Evolutionary conservation across 2,113 vertebrate species (phyloP), one percentile per base, ranked within the genome.

Genomic region (Heliornis fulica): DNA sequence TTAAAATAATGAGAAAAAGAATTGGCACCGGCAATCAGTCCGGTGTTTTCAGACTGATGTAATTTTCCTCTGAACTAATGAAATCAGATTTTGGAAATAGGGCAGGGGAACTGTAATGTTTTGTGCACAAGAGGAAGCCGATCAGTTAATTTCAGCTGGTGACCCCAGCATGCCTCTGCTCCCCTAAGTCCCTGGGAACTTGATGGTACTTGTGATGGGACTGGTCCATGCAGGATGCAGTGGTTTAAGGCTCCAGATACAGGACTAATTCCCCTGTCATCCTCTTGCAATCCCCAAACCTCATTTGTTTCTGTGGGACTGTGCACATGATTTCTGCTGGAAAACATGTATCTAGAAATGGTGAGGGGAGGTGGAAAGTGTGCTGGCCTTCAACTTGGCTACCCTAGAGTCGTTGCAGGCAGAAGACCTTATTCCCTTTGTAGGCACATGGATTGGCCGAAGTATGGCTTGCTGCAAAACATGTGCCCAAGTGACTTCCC

Each of bases 211-310:
- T 57, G 25, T 15, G 9, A 56, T 83, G 66, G n/a, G 15, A 46
- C n/a, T 2, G 1, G 22, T 43, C 53, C n/a, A 26, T 1, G 1
- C 1, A 2, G 40, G 40, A 68, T 0, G 0, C 23, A 12, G 45
- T 48, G 18, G 16, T 31, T 40, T 48, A 25, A 28, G 21, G 17
- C 16, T 63, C 23, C 1, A 1, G 26, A 26, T 59, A 41, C 13
- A 64, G 57, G 15, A 36, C 12, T 86, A 23, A 14, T 76, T 94
- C 48, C 13, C 8, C n/a, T 48, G 18, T 72, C 28, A 60, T n/a
- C 22, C 2, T 64, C 10, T 50, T 54, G 25, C 28, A 87, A 7
- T 57, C 18, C 2, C 2, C 32, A 92, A 71, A 25, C 11, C 17
- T 68, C 10, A 64, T 8, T 53, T 65, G 28, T 57, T 89, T 84